Base-by-base conservation (phyloP, 2,888 invertebrate genomes). In the Polymixis lichenea region DNA sequence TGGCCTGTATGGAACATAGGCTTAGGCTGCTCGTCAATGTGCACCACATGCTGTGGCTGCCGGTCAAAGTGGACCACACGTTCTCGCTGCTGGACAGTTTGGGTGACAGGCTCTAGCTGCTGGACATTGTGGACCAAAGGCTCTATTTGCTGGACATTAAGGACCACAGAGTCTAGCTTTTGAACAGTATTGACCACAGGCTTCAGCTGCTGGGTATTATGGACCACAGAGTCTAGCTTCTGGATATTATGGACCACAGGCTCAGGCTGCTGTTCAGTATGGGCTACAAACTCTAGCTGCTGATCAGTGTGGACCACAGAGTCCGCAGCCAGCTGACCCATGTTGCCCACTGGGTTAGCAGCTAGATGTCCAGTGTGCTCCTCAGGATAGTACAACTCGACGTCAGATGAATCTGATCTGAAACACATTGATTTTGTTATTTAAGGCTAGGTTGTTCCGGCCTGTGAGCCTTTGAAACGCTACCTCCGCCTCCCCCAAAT, bases 361-460 rank as follows among this genome's bases (percentile, higher is more conserved):
- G 19, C 28, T 15, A 38, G 25, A 22, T 43, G 28, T 25, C 28
- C 46, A 9, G 8, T 15, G n/a, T 28, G 5, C 8, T 75, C 78
- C 7, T 78, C 75, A 55, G 78, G 53, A 68, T 75, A 78, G 22
- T 55, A 78, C 25, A 78, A 38, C 13, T 53, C 78, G 25, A 68
- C 19, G 25, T 78, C 69, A 17, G 78, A 75, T 25, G 75, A 53
- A 46, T 75, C 78, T 13, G 75, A 75, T 68, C 75, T 78, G 69
- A 22, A 78, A 75, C 3, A 62, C 15, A 68, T 74, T 38, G 7
- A 49, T 22, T 73, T 49, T 49, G 43, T 53, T 72, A 43, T 3
- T 15, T 22, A 46, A 46, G 9, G 43, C 1, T 1, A 9, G 9
- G 1, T 7, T 9, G 8, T n/a, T n/a, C n/a, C n/a, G n/a, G n/a